A percentile compares a stretch with the other conserved stretches of the same genome.
phyloP scores from a whole-genome alignment of 2,797 vertebrate species.

The Valencia hispanica region DNA sequence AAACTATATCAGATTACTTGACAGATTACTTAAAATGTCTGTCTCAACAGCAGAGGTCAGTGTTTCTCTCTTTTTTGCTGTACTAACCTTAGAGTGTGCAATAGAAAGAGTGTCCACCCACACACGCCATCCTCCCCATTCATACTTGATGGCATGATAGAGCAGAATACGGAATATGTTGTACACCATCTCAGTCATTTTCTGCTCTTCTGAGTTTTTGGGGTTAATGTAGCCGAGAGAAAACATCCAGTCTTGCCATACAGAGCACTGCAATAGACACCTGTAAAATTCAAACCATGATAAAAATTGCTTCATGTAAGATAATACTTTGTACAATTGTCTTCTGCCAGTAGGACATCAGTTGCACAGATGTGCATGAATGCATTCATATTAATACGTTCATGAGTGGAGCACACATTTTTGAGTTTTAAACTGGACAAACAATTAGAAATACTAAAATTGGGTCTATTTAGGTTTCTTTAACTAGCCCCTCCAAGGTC shows the following conservation, averaged over 20 bases:
- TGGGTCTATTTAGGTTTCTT: too few relatives aligned
- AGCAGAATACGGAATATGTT: constrained; percentile 97
- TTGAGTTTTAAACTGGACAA: too few relatives aligned
- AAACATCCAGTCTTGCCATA: constrained; percentile 99
- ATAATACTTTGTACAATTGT: neutral
- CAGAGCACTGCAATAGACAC: constrained; percentile 97
- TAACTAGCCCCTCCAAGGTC: neutral
- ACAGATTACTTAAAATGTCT: constrained; percentile 7
- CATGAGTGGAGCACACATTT: neutral
- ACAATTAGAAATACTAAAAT: too few relatives aligned
- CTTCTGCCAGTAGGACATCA: neutral
- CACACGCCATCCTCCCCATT: constrained; percentile 99
- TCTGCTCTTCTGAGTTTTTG: constrained; percentile 94
- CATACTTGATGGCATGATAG: constrained; percentile 98
- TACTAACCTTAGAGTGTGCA: constrained; percentile 96
- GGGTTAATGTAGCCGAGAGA: constrained; percentile 96
- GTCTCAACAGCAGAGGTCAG: constrained; percentile 59
- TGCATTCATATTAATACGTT: neutral
- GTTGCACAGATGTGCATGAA: too few relatives aligned
- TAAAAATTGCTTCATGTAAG: neutral
- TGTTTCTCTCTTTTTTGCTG: constrained; percentile 72
- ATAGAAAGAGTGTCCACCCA: constrained; percentile 99
- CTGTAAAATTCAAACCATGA: constrained; percentile 63
- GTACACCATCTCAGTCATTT: constrained; percentile 98
- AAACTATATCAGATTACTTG: too few relatives aligned